phyloP scores from a whole-genome alignment of 2,113 vertebrate genomes.

The Hemichromis elongatus region DNA sequence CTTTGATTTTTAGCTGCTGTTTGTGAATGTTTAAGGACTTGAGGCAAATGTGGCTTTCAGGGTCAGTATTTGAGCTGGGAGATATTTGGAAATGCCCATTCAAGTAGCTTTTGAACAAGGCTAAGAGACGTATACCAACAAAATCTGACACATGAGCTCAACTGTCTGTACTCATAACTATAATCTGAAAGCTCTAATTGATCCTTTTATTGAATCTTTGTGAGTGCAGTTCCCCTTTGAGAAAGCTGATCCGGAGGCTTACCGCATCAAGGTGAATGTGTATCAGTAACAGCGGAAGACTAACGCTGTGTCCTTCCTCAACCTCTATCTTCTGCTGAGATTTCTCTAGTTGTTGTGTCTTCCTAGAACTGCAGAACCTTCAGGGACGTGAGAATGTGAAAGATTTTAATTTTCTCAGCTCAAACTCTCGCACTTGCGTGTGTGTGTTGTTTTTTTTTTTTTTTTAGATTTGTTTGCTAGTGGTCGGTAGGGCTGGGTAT shows the following conservation, averaged over 20 bases:
- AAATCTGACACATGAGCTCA: neutral
- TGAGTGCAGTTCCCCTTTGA: constrained; percentile 1
- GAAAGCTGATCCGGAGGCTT: constrained; percentile 30
- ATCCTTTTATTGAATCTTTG: constrained; percentile 24
- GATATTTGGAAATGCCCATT: neutral
- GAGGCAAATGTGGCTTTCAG: neutral
- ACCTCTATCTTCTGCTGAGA: constrained; percentile 25
- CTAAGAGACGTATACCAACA: neutral
- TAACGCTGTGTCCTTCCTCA: constrained; percentile 35
- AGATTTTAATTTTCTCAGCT: constrained; percentile 9
- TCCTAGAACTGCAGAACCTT: constrained; percentile 13
- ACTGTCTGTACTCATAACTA: constrained; percentile 18
- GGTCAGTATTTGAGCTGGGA: neutral
- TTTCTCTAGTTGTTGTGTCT: constrained; percentile 56
- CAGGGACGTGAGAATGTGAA: constrained; percentile 20
- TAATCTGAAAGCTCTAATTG: constrained; percentile 18
- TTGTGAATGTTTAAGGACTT: constrained; percentile 8
- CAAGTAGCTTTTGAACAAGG: neutral
- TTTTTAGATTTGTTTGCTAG: neutral
- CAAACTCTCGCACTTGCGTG: neutral
- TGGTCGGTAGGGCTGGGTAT: no score
- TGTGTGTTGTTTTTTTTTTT: no score
- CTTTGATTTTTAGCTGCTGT: constrained; percentile 19
- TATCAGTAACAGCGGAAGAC: neutral
- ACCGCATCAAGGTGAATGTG: constrained; percentile 23